phyloP scores from a whole-genome alignment of 2,113 vertebrate genomes.

The Strix aluco region DNA sequence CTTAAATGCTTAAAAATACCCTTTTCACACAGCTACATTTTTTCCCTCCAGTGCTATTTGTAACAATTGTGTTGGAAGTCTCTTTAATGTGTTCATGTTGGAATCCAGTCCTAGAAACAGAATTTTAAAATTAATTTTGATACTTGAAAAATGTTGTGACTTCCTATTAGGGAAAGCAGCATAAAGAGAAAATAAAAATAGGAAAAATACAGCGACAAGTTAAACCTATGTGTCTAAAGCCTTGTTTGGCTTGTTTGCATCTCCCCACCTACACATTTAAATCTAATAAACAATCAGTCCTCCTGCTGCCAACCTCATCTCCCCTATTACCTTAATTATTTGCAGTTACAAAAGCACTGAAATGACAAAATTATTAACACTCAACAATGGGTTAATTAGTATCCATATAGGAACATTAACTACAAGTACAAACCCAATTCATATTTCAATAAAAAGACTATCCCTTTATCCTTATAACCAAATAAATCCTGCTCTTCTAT shows the following conservation, averaged over 20 bases:
- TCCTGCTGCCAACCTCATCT: not conserved
- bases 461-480: not conserved
- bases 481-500: not conserved
- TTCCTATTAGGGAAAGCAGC: not conserved
- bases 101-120: not conserved
- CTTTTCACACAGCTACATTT: not conserved
- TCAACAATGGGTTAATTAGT: not conserved
- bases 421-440: not conserved
- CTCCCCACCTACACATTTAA: not conserved
- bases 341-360: not conserved
- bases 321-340: not conserved
- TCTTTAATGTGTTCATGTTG: not conserved
- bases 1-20: not conserved
- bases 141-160: not conserved
- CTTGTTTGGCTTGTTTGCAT: not conserved
- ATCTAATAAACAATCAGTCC: not conserved
- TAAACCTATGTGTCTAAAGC: not conserved
- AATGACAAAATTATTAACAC: not conserved
- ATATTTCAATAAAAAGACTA: not conserved
- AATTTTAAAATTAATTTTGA: not conserved
- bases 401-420: not conserved
- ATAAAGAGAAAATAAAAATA: not conserved
- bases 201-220: not conserved
- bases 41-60: not conserved
- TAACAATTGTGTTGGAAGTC: not conserved